These are phyloP conservation scores for Cavia porcellus DNA, from an alignment of 2,113 vertebrate genomes.

Conservation along the genomic window DNA sequence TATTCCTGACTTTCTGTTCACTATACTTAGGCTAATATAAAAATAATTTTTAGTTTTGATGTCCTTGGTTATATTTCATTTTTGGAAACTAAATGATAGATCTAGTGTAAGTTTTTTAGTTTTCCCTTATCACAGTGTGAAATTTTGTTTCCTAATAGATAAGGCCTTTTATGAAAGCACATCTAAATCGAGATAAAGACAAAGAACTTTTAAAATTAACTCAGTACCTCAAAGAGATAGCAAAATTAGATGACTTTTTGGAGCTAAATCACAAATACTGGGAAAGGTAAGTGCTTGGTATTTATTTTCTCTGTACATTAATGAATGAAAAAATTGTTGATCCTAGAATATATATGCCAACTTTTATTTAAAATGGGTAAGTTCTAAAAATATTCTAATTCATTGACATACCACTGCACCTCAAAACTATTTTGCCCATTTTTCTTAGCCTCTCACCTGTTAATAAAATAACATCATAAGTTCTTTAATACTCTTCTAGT, in stretches of 20 bases:
- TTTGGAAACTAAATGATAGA: neutral
- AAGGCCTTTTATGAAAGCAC: constrained; percentile 99
- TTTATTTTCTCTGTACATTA: neutral
- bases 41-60: neutral
- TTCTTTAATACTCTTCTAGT: constrained; percentile 36
- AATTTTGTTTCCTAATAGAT: constrained; percentile 89
- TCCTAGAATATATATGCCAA: neutral
- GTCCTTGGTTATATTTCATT: constrained; percentile 1
- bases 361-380: constrained; percentile 43
- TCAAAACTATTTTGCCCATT: neutral
- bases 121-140: constrained; percentile 20
- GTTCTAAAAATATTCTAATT: constrained; percentile 54
- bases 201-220: constrained; percentile 97
- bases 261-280: constrained; percentile 99
- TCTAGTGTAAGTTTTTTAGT: neutral
- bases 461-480: neutral
- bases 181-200: constrained; percentile 98
- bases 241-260: constrained; percentile 96
- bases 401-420: neutral
- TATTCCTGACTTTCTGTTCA: neutral
- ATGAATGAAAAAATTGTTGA: neutral
- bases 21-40: neutral
- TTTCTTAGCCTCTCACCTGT: neutral
- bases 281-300: constrained; percentile 93
- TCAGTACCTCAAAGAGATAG: constrained; percentile 99